These are phyloP conservation scores for Toxotes jaculatrix DNA, from an alignment of 2,113 vertebrate genomes.

Conservation along the genomic window DNA sequence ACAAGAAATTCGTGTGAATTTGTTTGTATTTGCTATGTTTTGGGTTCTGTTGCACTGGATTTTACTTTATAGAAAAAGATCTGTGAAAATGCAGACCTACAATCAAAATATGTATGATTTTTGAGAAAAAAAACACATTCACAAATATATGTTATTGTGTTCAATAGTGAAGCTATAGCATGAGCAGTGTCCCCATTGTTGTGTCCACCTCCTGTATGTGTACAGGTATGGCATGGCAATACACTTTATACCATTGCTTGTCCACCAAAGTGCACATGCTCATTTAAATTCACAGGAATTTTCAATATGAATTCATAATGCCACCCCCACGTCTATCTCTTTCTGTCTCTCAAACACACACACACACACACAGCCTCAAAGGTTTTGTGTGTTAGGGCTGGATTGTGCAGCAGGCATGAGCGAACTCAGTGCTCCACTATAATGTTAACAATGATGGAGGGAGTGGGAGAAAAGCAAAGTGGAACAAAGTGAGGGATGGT, in stretches of 20 bases:
- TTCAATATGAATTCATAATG: constrained; percentile 53
- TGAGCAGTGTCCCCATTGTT: background rate
- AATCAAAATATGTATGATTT: background rate
- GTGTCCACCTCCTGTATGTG: background rate
- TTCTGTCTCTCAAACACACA: constrained; percentile 5
- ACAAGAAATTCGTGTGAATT: background rate
- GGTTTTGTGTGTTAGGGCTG: constrained; percentile 29
- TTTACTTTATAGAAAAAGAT: background rate
- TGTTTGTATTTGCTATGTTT: background rate
- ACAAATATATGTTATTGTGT: background rate
- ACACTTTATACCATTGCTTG: constrained; percentile 44
- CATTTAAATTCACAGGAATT: constrained; percentile 66
- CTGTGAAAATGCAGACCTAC: background rate
- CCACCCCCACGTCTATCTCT: constrained; percentile 31
- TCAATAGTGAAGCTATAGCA: background rate
- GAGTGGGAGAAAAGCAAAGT: constrained; percentile 22
- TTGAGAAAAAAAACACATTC: background rate
- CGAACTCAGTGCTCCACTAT: constrained; percentile 11
- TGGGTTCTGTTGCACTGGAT: background rate
- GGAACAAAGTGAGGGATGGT: background rate
- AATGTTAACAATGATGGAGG: constrained; percentile 31
- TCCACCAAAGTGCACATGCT: constrained; percentile 53
- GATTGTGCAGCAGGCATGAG: constrained; percentile 27
- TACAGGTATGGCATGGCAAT: constrained; percentile 8
- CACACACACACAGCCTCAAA: background rate